A percentile compares a stretch with the other conserved stretches of the same genome.
Evolutionary conservation across 2,888 invertebrate genomes (phyloP).

Genomic region (Melipona beecheii): DNA sequence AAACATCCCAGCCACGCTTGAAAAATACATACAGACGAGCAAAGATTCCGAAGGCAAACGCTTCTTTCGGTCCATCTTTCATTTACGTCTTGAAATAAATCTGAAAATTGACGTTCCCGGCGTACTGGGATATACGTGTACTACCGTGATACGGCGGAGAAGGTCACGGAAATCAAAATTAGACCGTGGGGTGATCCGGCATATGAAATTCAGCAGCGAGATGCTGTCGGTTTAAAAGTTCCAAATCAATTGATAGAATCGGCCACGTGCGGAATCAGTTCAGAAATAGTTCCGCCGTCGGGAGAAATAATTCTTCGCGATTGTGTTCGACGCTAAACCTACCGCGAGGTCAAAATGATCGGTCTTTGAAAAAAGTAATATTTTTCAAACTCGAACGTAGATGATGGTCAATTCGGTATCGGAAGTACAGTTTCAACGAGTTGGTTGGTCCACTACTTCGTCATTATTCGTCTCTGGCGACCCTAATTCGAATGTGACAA

Average conservation of each 20-base stretch:
- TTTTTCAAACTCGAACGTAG: no score
- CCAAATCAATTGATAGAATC: conserved; percentile 6
- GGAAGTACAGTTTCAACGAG: no score
- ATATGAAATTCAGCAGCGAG: not conserved
- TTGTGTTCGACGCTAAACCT: no score
- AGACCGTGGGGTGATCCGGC: not conserved
- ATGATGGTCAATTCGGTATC: no score
- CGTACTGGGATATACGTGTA: not conserved
- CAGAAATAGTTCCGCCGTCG: not conserved
- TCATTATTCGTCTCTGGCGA: no score
- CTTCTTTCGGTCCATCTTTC: no score
- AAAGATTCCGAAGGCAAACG: no score
- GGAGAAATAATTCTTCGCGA: not conserved
- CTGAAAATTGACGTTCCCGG: not conserved
- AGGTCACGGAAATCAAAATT: conserved; percentile 2
- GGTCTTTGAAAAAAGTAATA: no score
- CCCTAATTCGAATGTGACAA: no score
- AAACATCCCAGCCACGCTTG: not conserved
- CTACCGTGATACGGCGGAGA: not conserved
- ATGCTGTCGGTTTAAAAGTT: not conserved
- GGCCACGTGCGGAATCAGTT: not conserved
- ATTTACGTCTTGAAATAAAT: not conserved
- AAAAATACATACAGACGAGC: not conserved
- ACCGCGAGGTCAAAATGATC: no score
- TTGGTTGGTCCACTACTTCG: no score